Percentiles rank a stretch among this genome's conserved stretches.
phyloP scores from a whole-genome alignment of 2,113 vertebrate species.

The Calypte anna region DNA sequence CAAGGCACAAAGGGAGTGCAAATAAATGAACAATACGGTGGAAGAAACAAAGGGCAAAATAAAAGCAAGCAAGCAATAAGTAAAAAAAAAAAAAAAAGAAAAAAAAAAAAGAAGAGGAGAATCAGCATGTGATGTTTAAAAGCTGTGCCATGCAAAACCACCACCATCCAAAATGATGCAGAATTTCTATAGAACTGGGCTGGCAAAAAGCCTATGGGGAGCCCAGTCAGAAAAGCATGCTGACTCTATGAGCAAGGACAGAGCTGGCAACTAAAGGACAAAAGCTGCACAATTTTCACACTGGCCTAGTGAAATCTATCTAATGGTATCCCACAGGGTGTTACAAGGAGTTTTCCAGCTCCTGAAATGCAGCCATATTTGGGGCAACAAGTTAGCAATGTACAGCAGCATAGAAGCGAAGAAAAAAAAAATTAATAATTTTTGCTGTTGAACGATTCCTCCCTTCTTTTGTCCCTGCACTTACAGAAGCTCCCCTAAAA shows the following conservation, averaged over 20 bases:
- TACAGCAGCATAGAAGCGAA: not conserved
- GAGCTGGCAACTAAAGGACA: not conserved
- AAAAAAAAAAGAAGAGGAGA: not conserved
- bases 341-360: not conserved
- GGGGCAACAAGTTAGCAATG: not conserved
- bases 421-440: not conserved
- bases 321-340: not conserved
- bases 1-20: conserved; percentile 41
- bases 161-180: conserved; percentile 1
- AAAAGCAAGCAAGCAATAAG: conserved; percentile 4
- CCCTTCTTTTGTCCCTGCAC: not conserved
- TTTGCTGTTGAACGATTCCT: not conserved
- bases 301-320: not conserved
- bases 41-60: conserved; percentile 42
- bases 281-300: not conserved
- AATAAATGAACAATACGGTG: conserved; percentile 50
- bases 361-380: not conserved
- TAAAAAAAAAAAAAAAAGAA: not conserved
- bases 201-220: not conserved
- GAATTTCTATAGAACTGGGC: not conserved
- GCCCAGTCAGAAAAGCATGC: not conserved
- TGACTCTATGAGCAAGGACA: not conserved
- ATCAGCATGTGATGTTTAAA: not conserved
- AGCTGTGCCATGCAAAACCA: conserved; percentile 7
- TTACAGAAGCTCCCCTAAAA: not conserved